phyloP scores from a whole-genome alignment of 2,888 invertebrate genomes.

The Coenonympha arcania region DNA sequence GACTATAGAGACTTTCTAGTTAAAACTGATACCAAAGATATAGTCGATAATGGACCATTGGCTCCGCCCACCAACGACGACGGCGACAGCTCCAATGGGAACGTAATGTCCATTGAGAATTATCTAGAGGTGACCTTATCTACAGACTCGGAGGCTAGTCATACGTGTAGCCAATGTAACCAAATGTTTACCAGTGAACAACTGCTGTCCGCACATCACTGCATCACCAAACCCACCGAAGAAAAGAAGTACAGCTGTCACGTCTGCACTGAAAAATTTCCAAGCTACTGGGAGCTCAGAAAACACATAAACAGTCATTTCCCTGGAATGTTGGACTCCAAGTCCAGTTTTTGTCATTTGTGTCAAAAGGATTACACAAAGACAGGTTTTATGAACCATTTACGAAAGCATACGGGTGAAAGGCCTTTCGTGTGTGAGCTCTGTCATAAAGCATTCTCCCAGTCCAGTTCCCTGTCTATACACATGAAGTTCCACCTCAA shows the following conservation, averaged over 20 bases:
- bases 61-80: constrained; percentile 57
- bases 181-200: constrained; percentile 69
- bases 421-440: constrained; percentile 71
- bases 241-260: constrained; percentile 71
- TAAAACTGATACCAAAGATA: constrained; percentile 64
- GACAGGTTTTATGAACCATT: constrained; percentile 72
- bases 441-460: constrained; percentile 70
- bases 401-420: constrained; percentile 70
- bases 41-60: constrained; percentile 50
- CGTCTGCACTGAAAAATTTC: constrained; percentile 68
- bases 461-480: constrained; percentile 70
- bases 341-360: constrained; percentile 71
- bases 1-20: constrained; percentile 60
- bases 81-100: constrained; percentile 66
- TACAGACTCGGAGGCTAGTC: constrained; percentile 70
- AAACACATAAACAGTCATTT: constrained; percentile 71
- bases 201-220: constrained; percentile 58
- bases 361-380: constrained; percentile 73
- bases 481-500: constrained; percentile 73
- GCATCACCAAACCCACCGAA: constrained; percentile 65
- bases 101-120: constrained; percentile 71
- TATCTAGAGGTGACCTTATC: constrained; percentile 71
- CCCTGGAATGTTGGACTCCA: constrained; percentile 70
- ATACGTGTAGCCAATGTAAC: constrained; percentile 67
- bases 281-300: constrained; percentile 68